Evolutionary conservation across 1,140 invertebrate genomes (phyloP).

Genomic region (Neodiprion fabricii): DNA sequence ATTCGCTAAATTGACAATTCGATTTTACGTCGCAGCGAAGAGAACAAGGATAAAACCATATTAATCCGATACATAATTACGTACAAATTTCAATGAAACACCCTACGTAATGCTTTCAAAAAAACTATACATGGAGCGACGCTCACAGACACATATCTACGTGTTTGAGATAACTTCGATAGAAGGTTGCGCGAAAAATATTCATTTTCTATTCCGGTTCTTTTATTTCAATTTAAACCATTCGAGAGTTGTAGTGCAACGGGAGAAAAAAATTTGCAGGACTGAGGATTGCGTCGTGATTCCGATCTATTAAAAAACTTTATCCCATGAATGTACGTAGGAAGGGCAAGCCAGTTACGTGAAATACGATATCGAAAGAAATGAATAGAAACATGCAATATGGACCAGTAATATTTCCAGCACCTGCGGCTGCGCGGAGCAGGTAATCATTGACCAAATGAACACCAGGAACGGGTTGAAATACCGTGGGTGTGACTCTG

Average conservation of each 20-base stretch:
- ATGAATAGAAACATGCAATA: no score
- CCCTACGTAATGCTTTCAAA: background rate
- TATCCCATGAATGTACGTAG: no score
- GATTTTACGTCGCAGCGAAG: background rate
- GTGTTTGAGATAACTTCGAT: no score
- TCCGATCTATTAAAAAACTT: no score
- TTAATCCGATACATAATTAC: background rate
- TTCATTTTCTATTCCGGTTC: no score
- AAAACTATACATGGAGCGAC: background rate
- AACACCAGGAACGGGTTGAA: background rate
- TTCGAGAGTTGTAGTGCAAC: no score
- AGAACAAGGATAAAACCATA: background rate
- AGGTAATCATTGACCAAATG: background rate
- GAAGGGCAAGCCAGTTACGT: no score
- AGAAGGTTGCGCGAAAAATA: no score
- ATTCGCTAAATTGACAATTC: background rate
- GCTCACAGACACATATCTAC: background rate
- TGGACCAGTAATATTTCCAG: background rate
- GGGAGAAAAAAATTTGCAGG: no score
- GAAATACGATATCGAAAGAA: no score
- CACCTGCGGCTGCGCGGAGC: background rate
- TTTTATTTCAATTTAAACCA: no score
- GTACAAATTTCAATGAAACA: background rate
- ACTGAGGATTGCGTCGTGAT: no score
- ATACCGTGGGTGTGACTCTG: background rate